A percentile compares a stretch with the other conserved stretches of the same genome.
Conservation (phyloP, 2,888 invertebrate genomes). For the Agonum fuliginosum region DNA sequence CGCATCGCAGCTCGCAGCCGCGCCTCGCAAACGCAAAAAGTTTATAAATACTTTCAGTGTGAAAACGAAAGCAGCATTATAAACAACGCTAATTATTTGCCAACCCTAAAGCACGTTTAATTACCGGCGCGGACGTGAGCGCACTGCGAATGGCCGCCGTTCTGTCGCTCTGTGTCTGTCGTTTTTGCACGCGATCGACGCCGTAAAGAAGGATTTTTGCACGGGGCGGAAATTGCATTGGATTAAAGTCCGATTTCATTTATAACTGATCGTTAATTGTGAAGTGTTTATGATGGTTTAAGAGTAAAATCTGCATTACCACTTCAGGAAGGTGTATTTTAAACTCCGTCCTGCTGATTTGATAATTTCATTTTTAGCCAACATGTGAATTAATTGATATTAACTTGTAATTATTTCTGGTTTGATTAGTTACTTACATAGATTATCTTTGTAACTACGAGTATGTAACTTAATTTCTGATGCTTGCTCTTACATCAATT, state of each 20-base stretch:
- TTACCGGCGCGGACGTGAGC: conserved; percentile 47
- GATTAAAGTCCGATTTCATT: conserved; percentile 33
- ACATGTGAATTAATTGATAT: neutral
- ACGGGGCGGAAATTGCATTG: conserved; percentile 33
- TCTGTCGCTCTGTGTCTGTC: no score
- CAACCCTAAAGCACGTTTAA: conserved; percentile 53
- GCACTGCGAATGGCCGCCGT: conserved; percentile 20
- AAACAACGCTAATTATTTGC: conserved; percentile 53
- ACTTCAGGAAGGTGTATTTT: conserved; percentile 25
- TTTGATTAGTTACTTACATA: neutral
- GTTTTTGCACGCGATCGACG: conserved; percentile 38
- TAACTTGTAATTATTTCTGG: conserved; percentile 1
- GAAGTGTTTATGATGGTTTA: conserved; percentile 27
- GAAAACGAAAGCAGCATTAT: conserved; percentile 55
- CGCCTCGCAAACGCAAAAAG: conserved; percentile 19
- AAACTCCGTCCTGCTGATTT: neutral
- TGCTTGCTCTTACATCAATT: neutral
- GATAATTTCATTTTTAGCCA: neutral
- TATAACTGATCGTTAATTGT: conserved; percentile 32
- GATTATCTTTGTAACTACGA: neutral
- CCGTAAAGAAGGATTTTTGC: conserved; percentile 38
- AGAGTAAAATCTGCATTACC: neutral
- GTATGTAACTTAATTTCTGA: neutral
- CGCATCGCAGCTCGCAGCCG: conserved; percentile 6
- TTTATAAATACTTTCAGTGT: conserved; percentile 46